These are phyloP conservation scores for Alligator sinensis DNA, from an alignment of 2,113 vertebrate species.

Conservation along the genomic window DNA sequence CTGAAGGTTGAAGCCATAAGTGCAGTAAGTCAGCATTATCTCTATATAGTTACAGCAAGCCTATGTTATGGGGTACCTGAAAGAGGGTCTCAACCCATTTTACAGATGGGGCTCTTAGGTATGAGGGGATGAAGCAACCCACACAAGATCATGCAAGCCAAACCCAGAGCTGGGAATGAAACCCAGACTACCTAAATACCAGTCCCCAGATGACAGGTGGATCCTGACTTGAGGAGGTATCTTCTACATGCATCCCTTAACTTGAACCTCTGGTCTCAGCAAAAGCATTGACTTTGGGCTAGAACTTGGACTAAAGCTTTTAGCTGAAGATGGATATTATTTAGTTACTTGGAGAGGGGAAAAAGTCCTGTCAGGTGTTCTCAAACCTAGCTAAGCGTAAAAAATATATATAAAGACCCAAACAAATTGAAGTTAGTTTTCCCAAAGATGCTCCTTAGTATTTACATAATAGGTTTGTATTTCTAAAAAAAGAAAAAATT, in stretches of 20 bases:
- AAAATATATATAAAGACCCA: constrained; percentile 4
- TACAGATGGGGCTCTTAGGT: neutral
- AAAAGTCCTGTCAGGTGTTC: neutral
- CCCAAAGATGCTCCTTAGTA: constrained; percentile 54
- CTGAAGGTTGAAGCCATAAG: neutral
- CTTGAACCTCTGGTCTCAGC: neutral
- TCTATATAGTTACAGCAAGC: neutral
- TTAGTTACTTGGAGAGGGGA: neutral
- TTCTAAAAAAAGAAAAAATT: constrained; percentile 73
- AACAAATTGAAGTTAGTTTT: constrained; percentile 63
- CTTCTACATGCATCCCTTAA: neutral
- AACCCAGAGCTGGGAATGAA: neutral
- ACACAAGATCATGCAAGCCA: neutral
- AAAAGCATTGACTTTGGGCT: neutral
- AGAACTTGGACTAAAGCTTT: neutral
- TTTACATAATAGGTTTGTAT: constrained; percentile 69
- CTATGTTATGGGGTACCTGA: neutral
- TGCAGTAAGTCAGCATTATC: neutral
- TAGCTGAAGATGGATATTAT: constrained; percentile 34
- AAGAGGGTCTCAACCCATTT: neutral
- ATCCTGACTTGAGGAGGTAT: neutral
- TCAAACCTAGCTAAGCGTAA: constrained; percentile 34
- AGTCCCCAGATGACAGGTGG: neutral
- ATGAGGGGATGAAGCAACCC: neutral
- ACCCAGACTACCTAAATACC: neutral